These are phyloP conservation scores for Oryzaephilus surinamensis DNA, from an alignment of 1,140 invertebrate genomes.

Conservation along the genomic window DNA sequence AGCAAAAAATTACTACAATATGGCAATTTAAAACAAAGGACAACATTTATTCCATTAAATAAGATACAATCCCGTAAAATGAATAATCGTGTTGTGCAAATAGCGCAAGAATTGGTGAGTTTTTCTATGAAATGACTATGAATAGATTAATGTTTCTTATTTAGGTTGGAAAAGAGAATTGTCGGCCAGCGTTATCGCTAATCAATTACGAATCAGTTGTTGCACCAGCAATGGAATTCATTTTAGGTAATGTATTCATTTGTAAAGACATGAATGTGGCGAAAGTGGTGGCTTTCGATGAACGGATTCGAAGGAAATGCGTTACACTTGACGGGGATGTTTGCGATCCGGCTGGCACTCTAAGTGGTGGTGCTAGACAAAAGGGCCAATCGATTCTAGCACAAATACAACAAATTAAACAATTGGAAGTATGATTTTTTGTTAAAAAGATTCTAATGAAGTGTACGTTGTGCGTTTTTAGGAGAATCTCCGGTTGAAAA, in stretches of 20 bases:
- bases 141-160: constrained; percentile 9
- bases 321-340: constrained; percentile 91
- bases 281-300: constrained; percentile 65
- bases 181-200: constrained; percentile 70
- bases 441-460: neutral
- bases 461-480: neutral
- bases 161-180: constrained; percentile 66
- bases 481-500: constrained; percentile 8
- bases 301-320: constrained; percentile 59
- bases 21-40: constrained; percentile 66
- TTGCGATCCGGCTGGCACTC: constrained; percentile 77
- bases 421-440: constrained; percentile 22
- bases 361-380: constrained; percentile 68
- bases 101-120: constrained; percentile 65
- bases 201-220: constrained; percentile 64
- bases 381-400: constrained; percentile 41
- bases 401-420: constrained; percentile 34
- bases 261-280: constrained; percentile 74
- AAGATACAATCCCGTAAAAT: constrained; percentile 64
- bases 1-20: constrained; percentile 74
- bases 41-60: constrained; percentile 88
- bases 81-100: constrained; percentile 45
- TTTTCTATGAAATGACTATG: neutral
- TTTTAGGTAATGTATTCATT: constrained; percentile 80
- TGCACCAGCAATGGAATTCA: constrained; percentile 72